Conservation (phyloP, 2,113 vertebrate genomes). For the Stegastes partitus region DNA sequence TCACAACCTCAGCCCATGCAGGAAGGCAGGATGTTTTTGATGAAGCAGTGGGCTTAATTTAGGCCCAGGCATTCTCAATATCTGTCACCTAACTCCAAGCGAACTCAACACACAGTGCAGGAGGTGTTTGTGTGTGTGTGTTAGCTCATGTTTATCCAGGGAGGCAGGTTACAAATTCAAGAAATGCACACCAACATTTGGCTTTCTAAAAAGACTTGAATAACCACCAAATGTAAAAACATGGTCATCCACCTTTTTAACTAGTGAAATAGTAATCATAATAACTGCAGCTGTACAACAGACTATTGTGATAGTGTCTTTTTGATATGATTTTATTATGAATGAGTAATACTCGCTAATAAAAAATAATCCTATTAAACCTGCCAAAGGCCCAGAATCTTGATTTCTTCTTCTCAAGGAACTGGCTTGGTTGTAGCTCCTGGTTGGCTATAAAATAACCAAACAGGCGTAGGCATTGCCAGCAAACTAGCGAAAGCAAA, state of each 20-base stretch:
- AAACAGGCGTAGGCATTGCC: conserved; percentile 62
- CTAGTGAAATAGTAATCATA: not conserved
- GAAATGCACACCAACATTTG: conserved; percentile 55
- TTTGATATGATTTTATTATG: conserved; percentile 38
- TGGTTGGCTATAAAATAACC: conserved; percentile 72
- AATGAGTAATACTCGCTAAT: conserved; percentile 47
- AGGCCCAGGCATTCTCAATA: conserved; percentile 87
- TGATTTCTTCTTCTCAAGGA: conserved; percentile 51
- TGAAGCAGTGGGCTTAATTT: conserved; percentile 88
- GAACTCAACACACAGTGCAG: conserved; percentile 65
- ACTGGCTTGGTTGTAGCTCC: conserved; percentile 61
- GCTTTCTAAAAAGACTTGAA: conserved; percentile 23
- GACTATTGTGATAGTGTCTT: conserved; percentile 9
- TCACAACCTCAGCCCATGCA: conserved; percentile 78
- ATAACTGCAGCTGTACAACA: conserved; percentile 6
- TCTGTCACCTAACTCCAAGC: conserved; percentile 83
- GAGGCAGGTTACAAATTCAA: conserved; percentile 57
- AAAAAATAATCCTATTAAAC: conserved; percentile 51
- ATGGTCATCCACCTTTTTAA: conserved; percentile 1
- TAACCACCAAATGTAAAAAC: conserved; percentile 8
- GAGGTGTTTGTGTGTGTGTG: conserved; percentile 51
- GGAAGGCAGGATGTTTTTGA: conserved; percentile 89
- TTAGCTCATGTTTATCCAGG: conserved; percentile 60
- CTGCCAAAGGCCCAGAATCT: conserved; percentile 57
- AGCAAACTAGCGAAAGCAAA: conserved; percentile 70